phyloP scores from a whole-genome alignment of 2,113 vertebrate genomes.

The Protobothrops mucrosquamatus region DNA sequence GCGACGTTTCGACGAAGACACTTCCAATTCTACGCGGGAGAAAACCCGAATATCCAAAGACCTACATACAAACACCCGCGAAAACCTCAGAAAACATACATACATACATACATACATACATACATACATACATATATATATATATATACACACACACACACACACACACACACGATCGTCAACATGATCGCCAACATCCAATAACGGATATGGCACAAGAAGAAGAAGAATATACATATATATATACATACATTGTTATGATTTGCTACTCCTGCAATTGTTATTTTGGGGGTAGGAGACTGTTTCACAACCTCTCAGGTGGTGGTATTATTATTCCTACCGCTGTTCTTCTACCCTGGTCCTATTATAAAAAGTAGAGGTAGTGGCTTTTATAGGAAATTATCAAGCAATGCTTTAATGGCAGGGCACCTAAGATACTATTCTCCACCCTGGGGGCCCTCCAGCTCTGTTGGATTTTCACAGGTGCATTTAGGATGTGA shows the following conservation, averaged over 20 bases:
- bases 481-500: background rate
- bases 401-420: background rate
- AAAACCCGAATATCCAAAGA: too few species aligned
- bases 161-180: too few species aligned
- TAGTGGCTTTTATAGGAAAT: background rate
- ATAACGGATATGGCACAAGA: too few species aligned
- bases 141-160: too few species aligned
- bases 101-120: too few species aligned
- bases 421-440: background rate
- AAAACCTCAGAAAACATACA: too few species aligned
- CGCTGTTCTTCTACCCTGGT: background rate
- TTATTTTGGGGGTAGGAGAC: background rate
- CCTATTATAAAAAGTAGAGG: background rate
- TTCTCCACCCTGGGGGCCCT: background rate
- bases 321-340: background rate
- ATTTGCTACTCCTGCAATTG: background rate
- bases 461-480: background rate
- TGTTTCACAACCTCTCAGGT: background rate
- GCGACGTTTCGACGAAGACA: too few species aligned
- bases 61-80: too few species aligned
- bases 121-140: too few species aligned
- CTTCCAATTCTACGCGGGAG: too few species aligned
- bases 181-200: too few species aligned
- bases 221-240: too few species aligned
- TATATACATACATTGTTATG: background rate